Conservation (phyloP, 2,797 vertebrate species). For the Todus mexicanus region DNA sequence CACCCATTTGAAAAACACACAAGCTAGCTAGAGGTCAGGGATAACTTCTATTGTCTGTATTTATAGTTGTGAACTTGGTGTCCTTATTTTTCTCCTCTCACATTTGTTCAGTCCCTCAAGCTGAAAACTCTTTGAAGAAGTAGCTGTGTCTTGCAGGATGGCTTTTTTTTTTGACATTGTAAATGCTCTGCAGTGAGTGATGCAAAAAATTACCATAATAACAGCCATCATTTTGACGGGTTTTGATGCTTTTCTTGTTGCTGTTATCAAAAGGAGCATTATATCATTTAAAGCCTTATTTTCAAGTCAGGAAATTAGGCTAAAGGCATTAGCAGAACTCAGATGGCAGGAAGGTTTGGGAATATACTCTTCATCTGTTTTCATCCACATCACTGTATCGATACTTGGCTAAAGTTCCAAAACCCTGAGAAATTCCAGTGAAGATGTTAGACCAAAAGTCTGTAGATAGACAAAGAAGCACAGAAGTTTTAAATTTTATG, state of each 20-base stretch:
- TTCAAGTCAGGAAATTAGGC: not conserved
- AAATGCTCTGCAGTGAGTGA: not conserved
- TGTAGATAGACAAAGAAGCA: not conserved
- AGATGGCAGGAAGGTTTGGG: not conserved
- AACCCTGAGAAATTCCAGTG: not conserved
- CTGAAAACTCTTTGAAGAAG: conserved; percentile 1
- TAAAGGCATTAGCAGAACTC: not conserved
- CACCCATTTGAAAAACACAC: not conserved
- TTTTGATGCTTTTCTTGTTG: not conserved
- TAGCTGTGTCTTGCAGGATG: not conserved
- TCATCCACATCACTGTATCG: not conserved
- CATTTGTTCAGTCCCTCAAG: not conserved
- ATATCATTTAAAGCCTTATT: not conserved
- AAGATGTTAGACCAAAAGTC: not conserved
- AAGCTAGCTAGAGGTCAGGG: not conserved
- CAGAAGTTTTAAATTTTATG: not conserved
- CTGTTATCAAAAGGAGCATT: not conserved
- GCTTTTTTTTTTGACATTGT: not conserved
- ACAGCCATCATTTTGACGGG: not conserved
- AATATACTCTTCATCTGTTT: not conserved
- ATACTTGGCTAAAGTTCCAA: not conserved
- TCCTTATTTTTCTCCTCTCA: not conserved
- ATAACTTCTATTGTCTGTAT: not conserved
- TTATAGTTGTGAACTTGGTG: not conserved
- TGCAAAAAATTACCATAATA: conserved; percentile 1